These are phyloP conservation scores for Xiphias gladius DNA, from an alignment of 2,113 vertebrate species.

Conservation along the genomic window DNA sequence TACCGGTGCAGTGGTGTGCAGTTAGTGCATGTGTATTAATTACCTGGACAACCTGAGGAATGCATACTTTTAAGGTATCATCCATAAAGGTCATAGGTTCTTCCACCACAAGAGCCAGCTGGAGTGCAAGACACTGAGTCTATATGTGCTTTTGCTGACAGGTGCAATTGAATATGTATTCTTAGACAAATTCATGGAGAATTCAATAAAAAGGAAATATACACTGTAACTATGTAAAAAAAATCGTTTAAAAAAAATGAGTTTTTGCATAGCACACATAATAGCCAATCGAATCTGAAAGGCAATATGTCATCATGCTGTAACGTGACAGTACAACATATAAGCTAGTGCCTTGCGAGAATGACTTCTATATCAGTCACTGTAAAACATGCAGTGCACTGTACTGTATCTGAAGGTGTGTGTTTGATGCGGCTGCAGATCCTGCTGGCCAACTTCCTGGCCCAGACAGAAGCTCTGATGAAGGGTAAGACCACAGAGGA, in stretches of 20 bases:
- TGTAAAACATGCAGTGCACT: neutral
- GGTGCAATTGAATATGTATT: neutral
- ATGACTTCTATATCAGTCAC: neutral
- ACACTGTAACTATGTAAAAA: neutral
- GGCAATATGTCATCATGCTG: neutral
- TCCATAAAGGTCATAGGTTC: constrained; percentile 24
- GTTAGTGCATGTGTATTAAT: neutral
- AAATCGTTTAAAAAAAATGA: too few species aligned
- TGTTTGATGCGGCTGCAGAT: constrained; percentile 84
- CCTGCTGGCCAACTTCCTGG: constrained; percentile 95
- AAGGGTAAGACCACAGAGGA: constrained; percentile 94
- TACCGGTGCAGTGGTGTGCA: neutral
- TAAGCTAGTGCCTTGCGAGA: neutral
- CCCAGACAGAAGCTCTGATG: constrained; percentile 98
- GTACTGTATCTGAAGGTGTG: neutral
- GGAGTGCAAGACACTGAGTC: neutral
- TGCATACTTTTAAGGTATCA: neutral
- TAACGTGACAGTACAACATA: neutral
- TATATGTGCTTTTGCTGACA: neutral
- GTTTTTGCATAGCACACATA: neutral
- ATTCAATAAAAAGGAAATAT: neutral
- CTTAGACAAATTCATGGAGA: neutral
- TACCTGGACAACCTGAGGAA: neutral
- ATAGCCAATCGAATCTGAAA: neutral
- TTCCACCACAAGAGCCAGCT: neutral